phyloP scores from a whole-genome alignment of 1,140 invertebrate species.

The Pogonognathellus flavescens region DNA sequence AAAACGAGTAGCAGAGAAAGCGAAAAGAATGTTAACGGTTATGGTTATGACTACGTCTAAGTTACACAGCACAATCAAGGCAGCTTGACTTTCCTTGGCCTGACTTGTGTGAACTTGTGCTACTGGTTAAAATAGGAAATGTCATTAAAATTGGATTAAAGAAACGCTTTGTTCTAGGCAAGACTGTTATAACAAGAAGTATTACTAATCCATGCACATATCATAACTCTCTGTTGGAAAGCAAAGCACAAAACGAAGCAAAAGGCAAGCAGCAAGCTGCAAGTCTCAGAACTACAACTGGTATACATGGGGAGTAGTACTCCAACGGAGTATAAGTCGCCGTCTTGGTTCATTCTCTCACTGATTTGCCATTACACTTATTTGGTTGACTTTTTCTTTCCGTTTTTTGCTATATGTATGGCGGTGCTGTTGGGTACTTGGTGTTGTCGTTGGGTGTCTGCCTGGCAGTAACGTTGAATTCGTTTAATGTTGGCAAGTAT shows the following conservation, averaged over 20 bases:
- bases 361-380: conserved; percentile 30
- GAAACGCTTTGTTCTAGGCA: conserved; percentile 38
- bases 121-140: conserved; percentile 55
- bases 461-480: conserved; percentile 67
- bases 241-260: not conserved
- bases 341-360: not conserved
- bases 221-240: too few species aligned
- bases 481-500: conserved; percentile 68
- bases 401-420: not conserved
- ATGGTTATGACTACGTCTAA: conserved; percentile 21
- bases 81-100: not conserved
- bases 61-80: conserved; percentile 10
- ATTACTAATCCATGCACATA: too few species aligned
- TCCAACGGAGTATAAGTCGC: not conserved
- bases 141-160: conserved; percentile 66
- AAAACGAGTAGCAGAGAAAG: conserved; percentile 22
- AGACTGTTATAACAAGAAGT: not conserved
- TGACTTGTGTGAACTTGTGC: conserved; percentile 14
- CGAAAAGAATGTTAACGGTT: conserved; percentile 34
- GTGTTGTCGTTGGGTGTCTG: conserved; percentile 46
- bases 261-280: not conserved
- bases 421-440: conserved; percentile 8
- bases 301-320: too few species aligned
- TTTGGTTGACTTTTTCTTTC: conserved; percentile 29
- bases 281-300: too few species aligned